phyloP scores from a whole-genome alignment of 2,888 invertebrate species.

The Rhyacophila evoluta region DNA sequence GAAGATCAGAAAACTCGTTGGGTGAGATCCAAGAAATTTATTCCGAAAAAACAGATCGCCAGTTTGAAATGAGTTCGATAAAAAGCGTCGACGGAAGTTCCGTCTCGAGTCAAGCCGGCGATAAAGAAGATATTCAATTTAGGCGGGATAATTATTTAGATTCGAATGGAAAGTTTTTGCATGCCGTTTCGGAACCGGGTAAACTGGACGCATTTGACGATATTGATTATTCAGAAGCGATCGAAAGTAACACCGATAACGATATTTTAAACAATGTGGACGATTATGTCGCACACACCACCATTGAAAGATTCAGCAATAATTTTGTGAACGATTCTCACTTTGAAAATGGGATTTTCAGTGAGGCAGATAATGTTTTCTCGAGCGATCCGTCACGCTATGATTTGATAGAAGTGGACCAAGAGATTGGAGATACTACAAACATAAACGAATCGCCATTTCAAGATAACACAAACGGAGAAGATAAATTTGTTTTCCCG shows the following conservation, averaged over 20 bases:
- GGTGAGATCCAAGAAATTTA: background rate
- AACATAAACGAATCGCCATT: background rate
- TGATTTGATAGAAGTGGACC: background rate
- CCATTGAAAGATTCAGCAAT: background rate
- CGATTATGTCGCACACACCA: background rate
- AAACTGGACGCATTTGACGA: background rate
- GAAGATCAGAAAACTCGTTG: background rate
- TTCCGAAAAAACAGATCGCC: background rate
- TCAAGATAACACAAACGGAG: constrained; percentile 34
- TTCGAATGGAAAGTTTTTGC: background rate
- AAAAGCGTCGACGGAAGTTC: background rate
- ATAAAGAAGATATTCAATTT: background rate
- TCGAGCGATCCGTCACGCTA: background rate
- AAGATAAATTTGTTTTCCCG: constrained; percentile 32
- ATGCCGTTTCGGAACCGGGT: background rate
- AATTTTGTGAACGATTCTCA: background rate
- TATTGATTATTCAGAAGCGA: background rate
- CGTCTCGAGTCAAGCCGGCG: background rate
- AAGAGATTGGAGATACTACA: background rate
- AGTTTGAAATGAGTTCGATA: background rate
- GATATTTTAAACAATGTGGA: background rate
- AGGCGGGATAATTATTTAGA: background rate
- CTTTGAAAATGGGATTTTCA: background rate
- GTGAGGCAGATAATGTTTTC: background rate
- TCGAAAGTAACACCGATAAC: background rate